These are phyloP conservation scores for Gallinago solitaria DNA, from an alignment of 2,797 vertebrate species.

Conservation along the genomic window DNA sequence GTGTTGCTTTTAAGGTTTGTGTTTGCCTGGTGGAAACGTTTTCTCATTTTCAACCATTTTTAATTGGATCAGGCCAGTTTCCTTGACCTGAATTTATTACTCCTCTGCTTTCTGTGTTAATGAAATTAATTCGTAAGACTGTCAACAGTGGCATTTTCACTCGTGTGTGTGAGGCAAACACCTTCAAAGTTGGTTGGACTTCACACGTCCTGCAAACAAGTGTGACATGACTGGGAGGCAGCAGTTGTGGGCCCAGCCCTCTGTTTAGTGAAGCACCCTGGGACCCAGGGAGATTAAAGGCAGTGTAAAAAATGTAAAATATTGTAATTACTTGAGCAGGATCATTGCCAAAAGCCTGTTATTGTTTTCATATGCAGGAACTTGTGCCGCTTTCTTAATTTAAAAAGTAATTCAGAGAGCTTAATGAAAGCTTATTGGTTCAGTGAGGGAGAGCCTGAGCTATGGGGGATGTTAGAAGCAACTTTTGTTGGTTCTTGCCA, in stretches of 20 bases:
- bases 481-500: neutral
- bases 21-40: neutral
- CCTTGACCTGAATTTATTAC: neutral
- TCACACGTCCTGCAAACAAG: rapidly evolving
- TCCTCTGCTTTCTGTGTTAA: neutral
- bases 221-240: neutral
- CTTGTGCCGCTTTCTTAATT: neutral
- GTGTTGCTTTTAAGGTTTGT: neutral
- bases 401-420: conserved; percentile 3
- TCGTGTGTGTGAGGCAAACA: neutral
- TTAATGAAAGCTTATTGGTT: conserved; percentile 20
- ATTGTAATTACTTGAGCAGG: neutral
- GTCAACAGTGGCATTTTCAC: neutral
- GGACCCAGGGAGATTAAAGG: neutral
- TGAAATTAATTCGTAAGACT: neutral
- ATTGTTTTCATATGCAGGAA: neutral
- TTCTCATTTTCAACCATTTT: neutral
- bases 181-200: rapidly evolving
- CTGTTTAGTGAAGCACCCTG: neutral
- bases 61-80: neutral
- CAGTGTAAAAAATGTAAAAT: neutral
- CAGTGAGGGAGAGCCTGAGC: neutral
- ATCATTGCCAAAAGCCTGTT: conserved; percentile 9
- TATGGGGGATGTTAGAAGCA: neutral
- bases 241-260: neutral